Evolutionary conservation across 2,113 vertebrate species (phyloP).

Genomic region (Bos indicus): DNA sequence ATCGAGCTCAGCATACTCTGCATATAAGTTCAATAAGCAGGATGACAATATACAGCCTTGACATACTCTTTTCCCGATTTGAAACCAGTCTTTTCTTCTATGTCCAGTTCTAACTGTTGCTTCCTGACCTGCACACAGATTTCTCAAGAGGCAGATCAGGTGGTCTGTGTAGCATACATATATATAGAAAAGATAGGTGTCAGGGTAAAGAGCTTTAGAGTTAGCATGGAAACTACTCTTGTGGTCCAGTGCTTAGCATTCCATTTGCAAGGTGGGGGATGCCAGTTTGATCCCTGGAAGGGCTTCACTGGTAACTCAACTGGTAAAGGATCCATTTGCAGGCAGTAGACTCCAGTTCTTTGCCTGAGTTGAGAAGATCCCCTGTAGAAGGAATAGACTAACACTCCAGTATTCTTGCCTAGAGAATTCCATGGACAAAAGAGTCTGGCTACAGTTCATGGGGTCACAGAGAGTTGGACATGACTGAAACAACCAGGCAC

Average conservation of each 20-base stretch:
- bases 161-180: background rate
- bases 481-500: background rate
- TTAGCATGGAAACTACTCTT: background rate
- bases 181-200: background rate
- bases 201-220: background rate
- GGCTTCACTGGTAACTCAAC: background rate
- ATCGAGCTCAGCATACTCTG: background rate
- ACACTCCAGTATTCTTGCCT: background rate
- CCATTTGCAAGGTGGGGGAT: background rate
- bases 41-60: background rate
- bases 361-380: background rate
- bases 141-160: background rate
- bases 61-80: background rate
- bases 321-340: background rate
- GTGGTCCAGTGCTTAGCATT: background rate
- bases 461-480: background rate
- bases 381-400: background rate
- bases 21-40: background rate
- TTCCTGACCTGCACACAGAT: background rate
- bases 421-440: background rate
- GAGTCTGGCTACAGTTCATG: background rate
- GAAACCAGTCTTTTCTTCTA: background rate
- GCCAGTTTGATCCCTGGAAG: background rate
- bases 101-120: background rate
- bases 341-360: background rate